phyloP scores from a whole-genome alignment of 2,113 vertebrate genomes.

The Syrmaticus mikado region DNA sequence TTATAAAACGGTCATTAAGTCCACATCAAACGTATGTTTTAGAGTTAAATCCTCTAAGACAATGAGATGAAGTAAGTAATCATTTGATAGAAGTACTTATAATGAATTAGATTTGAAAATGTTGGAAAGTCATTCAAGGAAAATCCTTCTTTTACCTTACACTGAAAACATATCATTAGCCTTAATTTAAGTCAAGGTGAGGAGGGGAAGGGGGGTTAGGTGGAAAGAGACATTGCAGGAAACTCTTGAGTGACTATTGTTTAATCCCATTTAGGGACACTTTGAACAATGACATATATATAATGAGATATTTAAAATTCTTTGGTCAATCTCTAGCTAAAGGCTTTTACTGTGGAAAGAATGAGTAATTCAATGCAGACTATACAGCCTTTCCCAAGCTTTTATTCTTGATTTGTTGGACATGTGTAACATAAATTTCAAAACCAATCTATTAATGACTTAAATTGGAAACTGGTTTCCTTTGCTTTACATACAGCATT shows the following conservation, averaged over 20 bases:
- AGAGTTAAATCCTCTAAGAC: slow-evolving; percentile 49
- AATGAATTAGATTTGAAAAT: slow-evolving; percentile 58
- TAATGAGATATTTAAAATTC: slow-evolving; percentile 81
- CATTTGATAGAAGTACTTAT: slow-evolving; percentile 27
- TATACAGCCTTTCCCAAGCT: slow-evolving; percentile 72
- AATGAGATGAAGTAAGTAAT: slow-evolving; percentile 54
- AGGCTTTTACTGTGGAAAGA: slow-evolving; percentile 75
- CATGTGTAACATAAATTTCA: slow-evolving; percentile 79
- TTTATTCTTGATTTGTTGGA: slow-evolving; percentile 84
- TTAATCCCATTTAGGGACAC: slow-evolving; percentile 83
- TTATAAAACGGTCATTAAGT: slow-evolving; percentile 24
- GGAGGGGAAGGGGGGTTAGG: neutral
- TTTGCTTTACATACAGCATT: slow-evolving; percentile 56
- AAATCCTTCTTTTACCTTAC: slow-evolving; percentile 69
- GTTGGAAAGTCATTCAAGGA: slow-evolving; percentile 70
- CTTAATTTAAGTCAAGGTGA: slow-evolving; percentile 74
- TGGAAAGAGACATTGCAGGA: slow-evolving; percentile 39
- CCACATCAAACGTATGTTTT: slow-evolving; percentile 25
- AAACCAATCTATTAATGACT: slow-evolving; percentile 80
- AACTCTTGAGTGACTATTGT: slow-evolving; percentile 70
- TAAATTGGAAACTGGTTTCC: slow-evolving; percentile 73
- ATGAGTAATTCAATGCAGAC: slow-evolving; percentile 69
- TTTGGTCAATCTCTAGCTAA: slow-evolving; percentile 76
- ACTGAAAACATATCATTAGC: slow-evolving; percentile 77
- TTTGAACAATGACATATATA: slow-evolving; percentile 79